Evolutionary conservation across 2,888 invertebrate species (phyloP), one percentile per base, ranked within the genome.

Genomic region (Xylota sylvarum): DNA sequence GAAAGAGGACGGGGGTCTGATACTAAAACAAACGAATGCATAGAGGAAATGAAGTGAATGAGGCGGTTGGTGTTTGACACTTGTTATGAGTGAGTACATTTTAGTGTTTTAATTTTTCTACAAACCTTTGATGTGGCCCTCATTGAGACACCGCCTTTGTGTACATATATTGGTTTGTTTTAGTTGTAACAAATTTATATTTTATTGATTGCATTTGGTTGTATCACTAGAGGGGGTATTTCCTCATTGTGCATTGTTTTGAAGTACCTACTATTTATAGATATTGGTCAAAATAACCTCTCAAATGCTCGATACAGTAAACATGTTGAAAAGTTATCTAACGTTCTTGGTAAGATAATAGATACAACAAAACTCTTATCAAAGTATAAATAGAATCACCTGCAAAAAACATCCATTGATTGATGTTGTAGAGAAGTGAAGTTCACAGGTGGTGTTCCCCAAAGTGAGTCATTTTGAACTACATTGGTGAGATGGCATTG

Each of bases 11-110:
- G 50, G 55, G 43, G 37, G 17, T n/a, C n/a, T n/a, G n/a, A n/a
- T n/a, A n/a, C n/a, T 4, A 40, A 5, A 14, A 4, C 32, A 65
- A 62, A 17, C 35, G 56, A 65, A 37, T 37, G 67, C 50, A 58
- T 55, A 32, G 30, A 43, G 77, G 48, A 50, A 60, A 60, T 32
- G 27, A 67, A 43, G 30, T 55, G 55, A 77, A 19, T 37, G 48
- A 50, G 56, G 27, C 67, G 46, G 17, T 35, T 46, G 55, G 55
- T 55, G 50, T 52, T 32, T 50, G 73, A 73, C 27, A 72, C 35
- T 52, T 40, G 32, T 35, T 62, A 12, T 40, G 37, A 37, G 50
- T 52, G 27, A 30, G 40, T 32, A 30, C 9, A 12, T 43, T 46
- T 48, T 19, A 46, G 32, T 62, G 73, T 30, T 50, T 35, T 35